phyloP scores from a whole-genome alignment of 92 coral and sea anemone species.

The Bergia sp. region DNA sequence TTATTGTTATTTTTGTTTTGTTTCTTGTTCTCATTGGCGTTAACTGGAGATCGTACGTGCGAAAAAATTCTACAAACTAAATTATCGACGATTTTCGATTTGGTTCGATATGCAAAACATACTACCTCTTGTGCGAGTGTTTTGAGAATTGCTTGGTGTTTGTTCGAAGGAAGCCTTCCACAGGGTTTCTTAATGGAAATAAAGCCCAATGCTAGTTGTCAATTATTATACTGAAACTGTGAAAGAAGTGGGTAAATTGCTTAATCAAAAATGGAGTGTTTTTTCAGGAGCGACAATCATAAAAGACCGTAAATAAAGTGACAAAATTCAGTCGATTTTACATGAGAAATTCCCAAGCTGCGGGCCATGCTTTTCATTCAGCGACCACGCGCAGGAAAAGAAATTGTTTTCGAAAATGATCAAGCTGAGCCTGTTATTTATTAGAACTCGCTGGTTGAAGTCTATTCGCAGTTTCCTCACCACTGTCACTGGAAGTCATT shows the following conservation, averaged over 20 bases:
- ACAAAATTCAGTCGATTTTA: background rate
- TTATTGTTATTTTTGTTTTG: slow-evolving; percentile 18
- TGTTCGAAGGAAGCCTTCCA: slow-evolving; percentile 2
- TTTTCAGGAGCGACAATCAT: background rate
- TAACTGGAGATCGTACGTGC: slow-evolving; percentile 1
- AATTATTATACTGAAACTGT: slow-evolving; percentile 21
- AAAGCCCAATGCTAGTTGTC: slow-evolving; percentile 11
- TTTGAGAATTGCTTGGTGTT: slow-evolving; percentile 30
- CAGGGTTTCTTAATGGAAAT: slow-evolving; percentile 16
- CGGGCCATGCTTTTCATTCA: slow-evolving; percentile 26
- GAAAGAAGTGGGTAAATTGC: slow-evolving; percentile 6
- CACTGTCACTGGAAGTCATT: slow-evolving; percentile 26
- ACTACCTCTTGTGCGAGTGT: slow-evolving; percentile 1
- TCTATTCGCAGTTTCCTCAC: slow-evolving; percentile 37
- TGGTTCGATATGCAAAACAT: slow-evolving; percentile 1
- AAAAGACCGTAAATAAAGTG: slow-evolving; percentile 12
- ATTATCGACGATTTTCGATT: slow-evolving; percentile 24
- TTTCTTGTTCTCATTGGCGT: background rate
- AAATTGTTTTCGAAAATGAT: slow-evolving; percentile 14
- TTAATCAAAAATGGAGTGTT: slow-evolving; percentile 16
- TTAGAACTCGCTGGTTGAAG: slow-evolving; percentile 25
- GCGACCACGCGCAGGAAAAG: background rate
- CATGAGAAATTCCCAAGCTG: slow-evolving; percentile 41
- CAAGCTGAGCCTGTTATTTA: slow-evolving; percentile 36
- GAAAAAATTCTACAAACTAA: background rate